Conservation (phyloP, 2,888 invertebrate genomes). For the Mechanitis messenoides region DNA sequence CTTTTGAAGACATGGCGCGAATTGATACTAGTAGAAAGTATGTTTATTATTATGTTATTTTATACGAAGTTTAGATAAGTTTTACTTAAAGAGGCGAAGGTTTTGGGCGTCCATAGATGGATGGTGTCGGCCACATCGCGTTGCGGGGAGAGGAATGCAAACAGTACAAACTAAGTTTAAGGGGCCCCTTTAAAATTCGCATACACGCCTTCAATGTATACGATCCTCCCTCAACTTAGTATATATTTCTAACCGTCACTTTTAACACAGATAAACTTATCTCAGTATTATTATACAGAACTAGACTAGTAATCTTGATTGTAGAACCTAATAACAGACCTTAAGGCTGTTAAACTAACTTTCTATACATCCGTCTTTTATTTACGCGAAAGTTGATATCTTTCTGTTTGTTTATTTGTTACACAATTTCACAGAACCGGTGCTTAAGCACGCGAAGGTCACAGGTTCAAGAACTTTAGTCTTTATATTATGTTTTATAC, state of each 20-base stretch:
- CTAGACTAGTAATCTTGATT: background rate
- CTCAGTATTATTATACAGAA: background rate
- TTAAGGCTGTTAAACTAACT: background rate
- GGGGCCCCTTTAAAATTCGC: too few relatives aligned
- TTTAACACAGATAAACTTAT: background rate
- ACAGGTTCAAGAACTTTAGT: background rate
- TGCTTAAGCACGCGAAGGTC: background rate
- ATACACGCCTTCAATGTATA: too few relatives aligned
- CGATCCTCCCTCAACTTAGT: too few relatives aligned
- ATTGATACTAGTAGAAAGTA: background rate
- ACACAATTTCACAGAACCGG: background rate
- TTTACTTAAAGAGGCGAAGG: too few relatives aligned
- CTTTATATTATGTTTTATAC: too few relatives aligned
- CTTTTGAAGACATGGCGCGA: background rate
- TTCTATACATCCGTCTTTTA: background rate
- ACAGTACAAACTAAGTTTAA: too few relatives aligned
- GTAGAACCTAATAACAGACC: too few relatives aligned
- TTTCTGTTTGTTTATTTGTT: background rate
- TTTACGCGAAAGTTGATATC: background rate
- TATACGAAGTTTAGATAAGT: too few relatives aligned
- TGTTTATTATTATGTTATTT: background rate
- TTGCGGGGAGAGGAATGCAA: too few relatives aligned
- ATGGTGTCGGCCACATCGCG: too few relatives aligned
- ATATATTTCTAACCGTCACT: background rate
- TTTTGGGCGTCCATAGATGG: too few relatives aligned